A percentile compares a stretch with the other conserved stretches of the same genome.
These are phyloP conservation scores for Seriola aureovittata DNA, from an alignment of 2,113 vertebrate genomes.

Conservation along the genomic window DNA sequence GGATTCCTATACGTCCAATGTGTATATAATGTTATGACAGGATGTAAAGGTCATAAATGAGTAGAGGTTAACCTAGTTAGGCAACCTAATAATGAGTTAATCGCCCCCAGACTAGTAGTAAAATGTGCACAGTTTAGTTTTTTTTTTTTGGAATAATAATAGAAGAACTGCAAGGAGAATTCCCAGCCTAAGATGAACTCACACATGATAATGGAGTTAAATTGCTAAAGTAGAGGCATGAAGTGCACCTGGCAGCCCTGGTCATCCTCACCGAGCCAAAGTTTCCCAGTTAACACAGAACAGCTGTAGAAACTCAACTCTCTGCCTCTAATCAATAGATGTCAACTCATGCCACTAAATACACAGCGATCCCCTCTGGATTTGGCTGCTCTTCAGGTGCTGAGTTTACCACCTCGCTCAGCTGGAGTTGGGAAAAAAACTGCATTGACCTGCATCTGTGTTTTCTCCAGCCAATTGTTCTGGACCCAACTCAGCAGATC, in stretches of 20 bases:
- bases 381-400: constrained; percentile 9
- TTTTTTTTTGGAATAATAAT: background rate
- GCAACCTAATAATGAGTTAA: background rate
- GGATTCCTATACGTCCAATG: background rate
- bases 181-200: constrained; percentile 22
- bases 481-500: background rate
- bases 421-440: background rate
- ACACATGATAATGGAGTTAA: constrained; percentile 9
- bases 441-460: background rate
- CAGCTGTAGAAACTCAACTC: constrained; percentile 45
- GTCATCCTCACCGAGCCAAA: constrained; percentile 32
- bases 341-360: constrained; percentile 25
- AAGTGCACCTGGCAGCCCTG: constrained; percentile 41
- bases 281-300: constrained; percentile 41
- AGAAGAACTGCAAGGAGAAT: background rate
- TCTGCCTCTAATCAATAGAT: constrained; percentile 29
- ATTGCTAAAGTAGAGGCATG: constrained; percentile 4
- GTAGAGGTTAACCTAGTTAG: background rate
- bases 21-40: background rate
- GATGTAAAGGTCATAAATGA: background rate
- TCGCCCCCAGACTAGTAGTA: background rate
- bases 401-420: background rate
- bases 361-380: constrained; percentile 8
- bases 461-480: constrained; percentile 12
- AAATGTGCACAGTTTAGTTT: background rate